Evolutionary conservation across 2,113 vertebrate genomes (phyloP).

Genomic region (Agelaius tricolor): DNA sequence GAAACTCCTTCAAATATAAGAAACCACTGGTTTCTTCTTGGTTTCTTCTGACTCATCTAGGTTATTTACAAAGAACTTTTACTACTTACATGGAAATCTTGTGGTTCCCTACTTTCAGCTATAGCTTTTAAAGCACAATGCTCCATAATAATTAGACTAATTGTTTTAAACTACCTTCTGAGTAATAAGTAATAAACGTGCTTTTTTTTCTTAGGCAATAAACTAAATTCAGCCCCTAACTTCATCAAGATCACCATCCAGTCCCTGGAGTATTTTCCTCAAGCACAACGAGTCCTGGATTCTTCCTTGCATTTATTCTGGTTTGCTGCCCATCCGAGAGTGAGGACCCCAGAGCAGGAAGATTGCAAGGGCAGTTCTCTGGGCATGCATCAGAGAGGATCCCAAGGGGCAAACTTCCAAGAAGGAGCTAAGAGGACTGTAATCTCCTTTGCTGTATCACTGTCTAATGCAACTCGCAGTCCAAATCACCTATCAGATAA

Average conservation of each 20-base stretch:
- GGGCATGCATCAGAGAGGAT: neutral
- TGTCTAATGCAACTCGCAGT: neutral
- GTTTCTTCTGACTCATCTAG: constrained; percentile 14
- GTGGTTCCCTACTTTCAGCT: neutral
- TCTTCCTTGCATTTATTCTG: neutral
- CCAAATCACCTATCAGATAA: neutral
- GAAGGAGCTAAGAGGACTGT: neutral
- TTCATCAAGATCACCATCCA: neutral
- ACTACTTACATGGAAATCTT: constrained; percentile 10
- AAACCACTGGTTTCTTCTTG: neutral
- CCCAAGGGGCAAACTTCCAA: neutral
- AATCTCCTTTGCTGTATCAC: neutral
- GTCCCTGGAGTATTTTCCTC: neutral
- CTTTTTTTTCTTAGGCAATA: neutral
- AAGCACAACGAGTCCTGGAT: neutral
- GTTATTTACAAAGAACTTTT: neutral
- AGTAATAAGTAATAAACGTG: neutral
- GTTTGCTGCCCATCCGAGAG: neutral
- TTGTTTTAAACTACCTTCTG: constrained; percentile 22
- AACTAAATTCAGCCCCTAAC: neutral
- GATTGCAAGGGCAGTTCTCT: neutral
- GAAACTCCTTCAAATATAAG: neutral
- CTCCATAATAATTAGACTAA: constrained; percentile 10
- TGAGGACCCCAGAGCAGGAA: rapidly evolving
- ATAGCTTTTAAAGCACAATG: constrained; percentile 27